phyloP scores from a whole-genome alignment of 2,888 invertebrate genomes.

The Drosophila nigritarsus region DNA sequence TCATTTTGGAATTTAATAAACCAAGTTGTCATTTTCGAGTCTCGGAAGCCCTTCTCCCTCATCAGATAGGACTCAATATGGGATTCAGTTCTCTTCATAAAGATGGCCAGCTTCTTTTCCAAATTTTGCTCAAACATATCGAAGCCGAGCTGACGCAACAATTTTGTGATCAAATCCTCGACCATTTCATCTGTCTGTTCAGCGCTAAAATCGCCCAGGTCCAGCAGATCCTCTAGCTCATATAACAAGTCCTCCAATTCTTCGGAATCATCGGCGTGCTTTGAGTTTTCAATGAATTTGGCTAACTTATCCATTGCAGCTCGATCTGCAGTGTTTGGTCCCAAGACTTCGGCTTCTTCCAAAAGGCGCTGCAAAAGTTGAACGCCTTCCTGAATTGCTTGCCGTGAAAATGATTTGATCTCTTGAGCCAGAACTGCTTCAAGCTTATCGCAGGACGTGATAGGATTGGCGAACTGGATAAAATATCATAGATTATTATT shows the following conservation, averaged over 20 bases:
- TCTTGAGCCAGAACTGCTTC: constrained; percentile 34
- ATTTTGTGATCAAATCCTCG: constrained; percentile 14
- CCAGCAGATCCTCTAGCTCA: constrained; percentile 31
- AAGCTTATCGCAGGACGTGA: constrained; percentile 37
- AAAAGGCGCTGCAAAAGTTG: constrained; percentile 42
- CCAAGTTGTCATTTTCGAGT: constrained; percentile 24
- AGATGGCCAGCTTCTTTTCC: constrained; percentile 8
- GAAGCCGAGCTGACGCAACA: constrained; percentile 33
- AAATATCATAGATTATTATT: background rate
- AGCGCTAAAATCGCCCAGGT: constrained; percentile 8
- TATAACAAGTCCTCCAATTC: constrained; percentile 23
- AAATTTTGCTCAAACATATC: constrained; percentile 25
- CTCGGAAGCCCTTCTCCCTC: constrained; percentile 1
- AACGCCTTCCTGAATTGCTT: constrained; percentile 20
- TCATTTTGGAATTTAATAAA: constrained; percentile 29
- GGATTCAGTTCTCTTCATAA: constrained; percentile 31
- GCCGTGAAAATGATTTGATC: constrained; percentile 22
- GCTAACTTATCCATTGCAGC: constrained; percentile 4
- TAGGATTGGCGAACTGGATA: constrained; percentile 33
- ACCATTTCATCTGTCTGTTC: constrained; percentile 12
- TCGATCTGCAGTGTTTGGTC: constrained; percentile 14
- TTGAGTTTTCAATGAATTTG: constrained; percentile 20
- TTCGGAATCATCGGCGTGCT: constrained; percentile 19
- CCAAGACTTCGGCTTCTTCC: constrained; percentile 32
- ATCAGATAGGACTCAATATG: constrained; percentile 37